These are phyloP conservation scores for Argya squamiceps DNA, from an alignment of 2,797 vertebrate species.

Conservation along the genomic window DNA sequence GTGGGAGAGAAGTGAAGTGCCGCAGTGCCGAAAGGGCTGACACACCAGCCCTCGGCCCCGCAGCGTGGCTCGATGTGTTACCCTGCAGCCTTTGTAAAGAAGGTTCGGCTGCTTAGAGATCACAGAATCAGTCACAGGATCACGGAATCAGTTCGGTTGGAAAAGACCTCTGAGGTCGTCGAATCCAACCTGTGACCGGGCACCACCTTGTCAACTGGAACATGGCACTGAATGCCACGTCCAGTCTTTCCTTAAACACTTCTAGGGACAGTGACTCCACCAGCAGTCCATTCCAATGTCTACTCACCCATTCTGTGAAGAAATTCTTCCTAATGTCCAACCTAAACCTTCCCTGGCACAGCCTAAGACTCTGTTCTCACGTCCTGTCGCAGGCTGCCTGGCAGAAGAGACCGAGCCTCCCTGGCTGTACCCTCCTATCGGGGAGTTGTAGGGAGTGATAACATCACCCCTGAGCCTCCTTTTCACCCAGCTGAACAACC, in stretches of 20 bases:
- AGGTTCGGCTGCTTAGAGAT: not conserved
- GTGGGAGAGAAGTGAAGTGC: fast-evolving
- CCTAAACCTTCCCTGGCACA: not conserved
- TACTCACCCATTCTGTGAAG: not conserved
- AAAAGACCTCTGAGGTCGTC: not conserved
- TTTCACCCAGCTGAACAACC: fast-evolving
- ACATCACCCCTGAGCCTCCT: not conserved
- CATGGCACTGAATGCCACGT: not conserved
- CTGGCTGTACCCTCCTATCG: not conserved
- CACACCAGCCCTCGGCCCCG: fast-evolving
- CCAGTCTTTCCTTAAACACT: not conserved
- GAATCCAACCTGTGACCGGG: too few relatives aligned
- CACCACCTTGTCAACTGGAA: fast-evolving
- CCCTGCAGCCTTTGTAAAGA: too few relatives aligned
- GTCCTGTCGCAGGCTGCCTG: too few relatives aligned
- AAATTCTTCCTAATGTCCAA: too few relatives aligned
- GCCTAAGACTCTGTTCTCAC: fast-evolving
- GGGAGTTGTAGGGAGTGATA: fast-evolving
- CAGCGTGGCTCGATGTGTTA: fast-evolving
- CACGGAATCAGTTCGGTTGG: fast-evolving
- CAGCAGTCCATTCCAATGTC: not conserved
- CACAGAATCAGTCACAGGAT: not conserved
- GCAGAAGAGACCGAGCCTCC: too few relatives aligned
- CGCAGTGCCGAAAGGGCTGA: fast-evolving
- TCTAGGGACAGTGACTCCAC: not conserved